phyloP scores from a whole-genome alignment of 2,797 vertebrate genomes.

The Urosaurus nigricauda region DNA sequence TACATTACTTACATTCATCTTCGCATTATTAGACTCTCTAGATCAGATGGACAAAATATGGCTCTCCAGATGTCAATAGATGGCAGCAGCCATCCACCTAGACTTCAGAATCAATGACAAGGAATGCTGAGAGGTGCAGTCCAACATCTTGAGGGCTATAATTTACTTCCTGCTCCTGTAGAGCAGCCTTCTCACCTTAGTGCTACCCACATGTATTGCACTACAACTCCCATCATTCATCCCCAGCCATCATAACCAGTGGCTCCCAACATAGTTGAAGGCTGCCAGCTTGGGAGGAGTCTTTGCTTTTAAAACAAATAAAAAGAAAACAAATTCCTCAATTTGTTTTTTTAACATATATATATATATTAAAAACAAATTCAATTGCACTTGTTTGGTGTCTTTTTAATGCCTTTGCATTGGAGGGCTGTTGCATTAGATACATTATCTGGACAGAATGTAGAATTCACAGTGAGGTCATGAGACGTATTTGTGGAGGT shows the following conservation, averaged over 20 bases:
- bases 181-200: background rate
- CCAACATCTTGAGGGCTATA: too few species aligned
- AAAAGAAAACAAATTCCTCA: background rate
- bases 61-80: too few species aligned
- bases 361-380: background rate
- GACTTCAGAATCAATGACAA: too few species aligned
- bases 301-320: background rate
- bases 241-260: background rate
- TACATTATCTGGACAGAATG: background rate
- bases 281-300: background rate
- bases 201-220: background rate
- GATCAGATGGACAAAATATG: too few species aligned
- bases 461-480: background rate
- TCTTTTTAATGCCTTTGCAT: background rate
- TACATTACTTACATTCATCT: rapidly evolving
- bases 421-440: background rate
- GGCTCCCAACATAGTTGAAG: background rate
- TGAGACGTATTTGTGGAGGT: background rate
- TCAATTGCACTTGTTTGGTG: too few species aligned
- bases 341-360: too few species aligned
- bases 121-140: too few species aligned
- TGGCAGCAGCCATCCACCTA: too few species aligned
- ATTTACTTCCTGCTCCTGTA: too few species aligned
- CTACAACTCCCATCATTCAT: background rate
- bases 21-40: background rate